These are phyloP conservation scores for Aepyceros melampus DNA, from an alignment of 2,113 vertebrate genomes.

Conservation along the genomic window DNA sequence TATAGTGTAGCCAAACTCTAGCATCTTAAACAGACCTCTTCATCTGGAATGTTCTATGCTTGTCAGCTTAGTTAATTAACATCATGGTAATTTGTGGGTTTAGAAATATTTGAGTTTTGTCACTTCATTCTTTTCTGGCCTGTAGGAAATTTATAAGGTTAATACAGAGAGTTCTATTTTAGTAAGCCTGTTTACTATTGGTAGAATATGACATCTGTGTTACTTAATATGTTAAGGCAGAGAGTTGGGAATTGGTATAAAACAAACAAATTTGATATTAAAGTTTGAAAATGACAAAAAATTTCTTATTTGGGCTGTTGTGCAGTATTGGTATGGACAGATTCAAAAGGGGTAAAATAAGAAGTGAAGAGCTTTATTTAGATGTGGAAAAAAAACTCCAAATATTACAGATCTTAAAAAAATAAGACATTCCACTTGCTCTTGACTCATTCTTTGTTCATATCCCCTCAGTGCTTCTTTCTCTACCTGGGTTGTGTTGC, in stretches of 20 bases:
- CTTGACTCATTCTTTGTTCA: background rate
- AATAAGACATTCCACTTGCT: background rate
- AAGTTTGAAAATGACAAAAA: slow-evolving; percentile 40
- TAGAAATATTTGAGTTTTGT: slow-evolving; percentile 51
- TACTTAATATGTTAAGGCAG: slow-evolving; percentile 45
- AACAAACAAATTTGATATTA: slow-evolving; percentile 46
- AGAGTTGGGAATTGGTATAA: slow-evolving; percentile 52
- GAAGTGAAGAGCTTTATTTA: slow-evolving; percentile 22
- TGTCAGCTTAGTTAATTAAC: slow-evolving; percentile 50
- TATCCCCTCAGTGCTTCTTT: background rate
- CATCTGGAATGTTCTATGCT: slow-evolving; percentile 23
- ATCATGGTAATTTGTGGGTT: slow-evolving; percentile 50
- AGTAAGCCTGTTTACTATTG: slow-evolving; percentile 46
- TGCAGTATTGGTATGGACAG: slow-evolving; percentile 15
- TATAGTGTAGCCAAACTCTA: background rate
- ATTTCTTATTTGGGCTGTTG: slow-evolving; percentile 41
- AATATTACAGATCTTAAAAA: background rate
- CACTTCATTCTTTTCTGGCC: background rate
- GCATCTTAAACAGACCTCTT: slow-evolving; percentile 40
- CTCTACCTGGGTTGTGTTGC: background rate
- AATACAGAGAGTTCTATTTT: slow-evolving; percentile 22
- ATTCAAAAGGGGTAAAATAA: slow-evolving; percentile 25
- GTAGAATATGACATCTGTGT: slow-evolving; percentile 48
- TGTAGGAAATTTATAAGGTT: background rate
- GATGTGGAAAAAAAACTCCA: slow-evolving; percentile 1